A percentile compares a stretch with the other conserved stretches of the same genome.
These are phyloP conservation scores for Otus sunia DNA, from an alignment of 2,113 vertebrate genomes.

Conservation along the genomic window DNA sequence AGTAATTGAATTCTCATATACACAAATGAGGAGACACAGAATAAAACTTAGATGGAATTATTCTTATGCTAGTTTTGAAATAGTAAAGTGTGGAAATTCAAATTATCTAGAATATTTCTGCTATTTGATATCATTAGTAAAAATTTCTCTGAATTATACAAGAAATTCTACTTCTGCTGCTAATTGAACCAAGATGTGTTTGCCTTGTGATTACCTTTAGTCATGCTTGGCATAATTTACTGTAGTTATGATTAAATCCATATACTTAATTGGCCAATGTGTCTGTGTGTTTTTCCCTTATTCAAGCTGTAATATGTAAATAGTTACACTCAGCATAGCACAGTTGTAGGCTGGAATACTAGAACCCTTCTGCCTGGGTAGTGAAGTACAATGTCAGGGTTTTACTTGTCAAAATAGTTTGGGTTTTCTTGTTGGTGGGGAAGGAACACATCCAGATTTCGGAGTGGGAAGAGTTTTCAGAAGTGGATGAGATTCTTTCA, in stretches of 20 bases:
- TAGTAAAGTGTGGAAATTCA: not conserved
- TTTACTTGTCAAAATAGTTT: not conserved
- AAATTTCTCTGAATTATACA: constrained; percentile 7
- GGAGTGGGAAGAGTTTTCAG: not conserved
- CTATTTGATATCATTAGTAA: not conserved
- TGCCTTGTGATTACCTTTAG: constrained; percentile 43
- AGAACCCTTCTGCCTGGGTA: not conserved
- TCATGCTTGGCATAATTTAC: constrained; percentile 37
- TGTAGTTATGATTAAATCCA: constrained; percentile 42
- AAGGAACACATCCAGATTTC: not conserved
- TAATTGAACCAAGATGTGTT: constrained; percentile 51
- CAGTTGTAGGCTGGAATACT: not conserved
- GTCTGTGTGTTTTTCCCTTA: not conserved
- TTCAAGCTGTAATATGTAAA: not conserved
- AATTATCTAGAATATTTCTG: not conserved
- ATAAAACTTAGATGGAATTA: not conserved
- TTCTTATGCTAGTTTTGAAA: not conserved
- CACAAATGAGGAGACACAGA: not conserved
- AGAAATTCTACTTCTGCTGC: constrained; percentile 6
- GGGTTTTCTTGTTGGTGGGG: not conserved
- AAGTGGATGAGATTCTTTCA: not conserved
- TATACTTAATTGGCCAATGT: not conserved
- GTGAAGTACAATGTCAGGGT: not conserved
- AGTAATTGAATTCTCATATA: not conserved
- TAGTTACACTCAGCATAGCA: not conserved